phyloP scores from a whole-genome alignment of 2,797 vertebrate species.

The Babyrousa celebensis region DNA sequence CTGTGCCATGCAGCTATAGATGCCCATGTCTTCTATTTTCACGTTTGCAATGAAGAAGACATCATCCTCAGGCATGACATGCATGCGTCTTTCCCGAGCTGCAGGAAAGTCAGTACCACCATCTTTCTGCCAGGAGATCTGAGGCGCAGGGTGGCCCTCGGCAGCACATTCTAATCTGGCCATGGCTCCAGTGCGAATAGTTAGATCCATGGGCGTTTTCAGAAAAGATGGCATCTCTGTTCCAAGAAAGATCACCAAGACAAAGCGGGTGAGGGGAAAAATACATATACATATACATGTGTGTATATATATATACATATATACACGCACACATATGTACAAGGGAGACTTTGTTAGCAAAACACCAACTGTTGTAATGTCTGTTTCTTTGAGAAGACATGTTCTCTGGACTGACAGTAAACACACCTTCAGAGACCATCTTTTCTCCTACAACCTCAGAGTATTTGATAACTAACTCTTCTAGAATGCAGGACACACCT shows the following conservation, averaged over 20 bases:
- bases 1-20: slow-evolving; percentile 94
- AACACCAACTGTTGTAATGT: background rate
- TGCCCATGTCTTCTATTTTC: slow-evolving; percentile 94
- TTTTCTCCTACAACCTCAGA: background rate
- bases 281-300: accelerated
- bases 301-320: accelerated
- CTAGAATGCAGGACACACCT: background rate
- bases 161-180: slow-evolving; percentile 94
- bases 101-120: slow-evolving; percentile 95
- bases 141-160: slow-evolving; percentile 93
- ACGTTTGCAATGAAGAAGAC: slow-evolving; percentile 95
- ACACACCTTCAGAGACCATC: background rate
- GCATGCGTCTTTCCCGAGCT: slow-evolving; percentile 94
- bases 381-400: slow-evolving; percentile 11
- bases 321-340: background rate
- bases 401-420: background rate
- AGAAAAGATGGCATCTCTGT: slow-evolving; percentile 94
- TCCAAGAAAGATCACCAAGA: slow-evolving; percentile 59
- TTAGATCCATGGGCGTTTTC: slow-evolving; percentile 94
- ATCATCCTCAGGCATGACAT: slow-evolving; percentile 94
- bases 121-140: slow-evolving; percentile 95
- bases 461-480: background rate
- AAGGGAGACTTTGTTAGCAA: background rate
- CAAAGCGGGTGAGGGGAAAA: background rate
- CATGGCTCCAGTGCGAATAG: slow-evolving; percentile 93